Evolutionary conservation across 2,113 vertebrate genomes (phyloP).

Genomic region (Pangasianodon hypophthalmus): DNA sequence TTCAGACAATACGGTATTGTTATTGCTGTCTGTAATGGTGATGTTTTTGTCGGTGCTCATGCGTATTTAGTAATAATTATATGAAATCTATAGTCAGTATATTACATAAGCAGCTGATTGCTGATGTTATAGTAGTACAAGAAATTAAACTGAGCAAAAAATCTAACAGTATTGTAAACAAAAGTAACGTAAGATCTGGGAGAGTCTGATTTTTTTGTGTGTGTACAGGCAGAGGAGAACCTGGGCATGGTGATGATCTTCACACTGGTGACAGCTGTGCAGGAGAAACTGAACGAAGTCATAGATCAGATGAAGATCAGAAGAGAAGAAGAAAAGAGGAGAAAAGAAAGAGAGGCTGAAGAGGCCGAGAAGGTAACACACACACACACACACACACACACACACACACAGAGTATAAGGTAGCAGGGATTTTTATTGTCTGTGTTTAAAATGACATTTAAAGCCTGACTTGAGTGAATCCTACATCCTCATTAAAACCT

Average conservation of each 20-base stretch:
- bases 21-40: no score
- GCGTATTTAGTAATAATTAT: neutral
- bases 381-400: neutral
- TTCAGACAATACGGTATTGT: no score
- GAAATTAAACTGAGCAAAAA: neutral
- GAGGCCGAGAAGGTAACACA: slow-evolving; percentile 90
- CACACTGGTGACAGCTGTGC: slow-evolving; percentile 92
- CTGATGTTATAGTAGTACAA: neutral
- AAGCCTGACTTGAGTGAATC: neutral
- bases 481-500: neutral
- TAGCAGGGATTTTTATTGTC: neutral
- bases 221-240: slow-evolving; percentile 87
- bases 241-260: slow-evolving; percentile 99
- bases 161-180: neutral
- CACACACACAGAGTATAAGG: no score
- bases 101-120: neutral
- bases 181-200: neutral
- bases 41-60: no score
- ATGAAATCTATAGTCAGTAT: neutral
- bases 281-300: slow-evolving; percentile 96
- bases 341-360: slow-evolving; percentile 89
- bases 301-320: slow-evolving; percentile 91
- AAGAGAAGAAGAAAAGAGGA: slow-evolving; percentile 87
- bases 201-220: neutral
- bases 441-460: neutral